Evolutionary conservation across 2,113 vertebrate species (phyloP).

Genomic region (Lota lota): DNA sequence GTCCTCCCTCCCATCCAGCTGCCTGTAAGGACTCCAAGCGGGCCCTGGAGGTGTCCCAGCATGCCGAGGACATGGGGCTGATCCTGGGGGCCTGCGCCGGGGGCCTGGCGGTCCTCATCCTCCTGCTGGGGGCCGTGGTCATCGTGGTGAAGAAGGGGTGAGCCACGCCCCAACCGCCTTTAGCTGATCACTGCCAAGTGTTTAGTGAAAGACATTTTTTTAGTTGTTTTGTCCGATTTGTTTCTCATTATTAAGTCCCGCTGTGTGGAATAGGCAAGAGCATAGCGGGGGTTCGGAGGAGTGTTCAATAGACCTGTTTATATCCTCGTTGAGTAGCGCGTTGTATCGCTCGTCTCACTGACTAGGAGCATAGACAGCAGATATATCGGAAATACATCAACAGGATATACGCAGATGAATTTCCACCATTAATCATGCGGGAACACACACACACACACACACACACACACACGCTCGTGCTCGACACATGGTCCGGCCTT

Average conservation of each 20-base stretch:
- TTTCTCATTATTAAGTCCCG: background rate
- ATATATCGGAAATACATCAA: no score
- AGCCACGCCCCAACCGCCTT: no score
- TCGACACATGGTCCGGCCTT: no score
- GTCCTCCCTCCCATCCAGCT: slow-evolving; percentile 61
- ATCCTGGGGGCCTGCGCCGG: slow-evolving; percentile 91
- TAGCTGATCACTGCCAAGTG: no score
- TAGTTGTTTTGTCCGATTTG: background rate
- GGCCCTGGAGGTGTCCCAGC: slow-evolving; percentile 88
- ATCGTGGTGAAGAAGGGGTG: slow-evolving; percentile 86
- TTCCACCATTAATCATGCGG: no score
- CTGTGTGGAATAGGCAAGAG: background rate
- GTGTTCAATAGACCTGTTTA: background rate
- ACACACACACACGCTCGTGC: no score
- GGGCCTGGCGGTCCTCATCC: slow-evolving; percentile 85
- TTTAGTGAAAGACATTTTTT: no score
- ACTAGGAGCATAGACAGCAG: no score
- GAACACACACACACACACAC: no score
- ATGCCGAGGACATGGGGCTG: slow-evolving; percentile 91
- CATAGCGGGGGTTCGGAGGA: background rate
- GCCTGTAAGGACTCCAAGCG: slow-evolving; percentile 90
- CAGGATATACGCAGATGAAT: no score
- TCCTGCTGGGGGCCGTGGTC: slow-evolving; percentile 89
- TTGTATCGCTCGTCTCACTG: no score
- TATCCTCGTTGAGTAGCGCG: no score